A percentile compares a stretch with the other conserved stretches of the same genome.
These are phyloP conservation scores for Corythornis madagascariensis DNA, from an alignment of 2,113 vertebrate genomes.

Conservation along the genomic window DNA sequence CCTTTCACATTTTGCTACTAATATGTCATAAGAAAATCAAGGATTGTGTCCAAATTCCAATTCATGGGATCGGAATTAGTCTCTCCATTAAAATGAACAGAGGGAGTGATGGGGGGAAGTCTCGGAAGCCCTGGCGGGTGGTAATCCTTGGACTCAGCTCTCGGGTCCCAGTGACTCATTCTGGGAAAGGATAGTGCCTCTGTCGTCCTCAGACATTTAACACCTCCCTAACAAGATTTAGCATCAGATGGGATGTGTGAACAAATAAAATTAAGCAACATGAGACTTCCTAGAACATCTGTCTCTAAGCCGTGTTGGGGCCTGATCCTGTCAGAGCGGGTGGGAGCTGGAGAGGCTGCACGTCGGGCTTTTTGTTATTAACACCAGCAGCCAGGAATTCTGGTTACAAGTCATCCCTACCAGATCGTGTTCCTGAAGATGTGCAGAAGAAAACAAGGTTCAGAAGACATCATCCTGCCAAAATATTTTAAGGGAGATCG, in stretches of 20 bases:
- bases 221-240: conserved; percentile 51
- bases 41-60: conserved; percentile 35
- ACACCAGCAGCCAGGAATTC: conserved; percentile 27
- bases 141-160: conserved; percentile 11
- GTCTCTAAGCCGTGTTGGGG: conserved; percentile 9
- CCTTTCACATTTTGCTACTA: conserved; percentile 53
- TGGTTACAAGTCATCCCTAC: background rate
- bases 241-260: conserved; percentile 53
- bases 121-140: conserved; percentile 38
- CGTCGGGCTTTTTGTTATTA: background rate
- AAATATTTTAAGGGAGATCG: conserved; percentile 39
- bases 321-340: conserved; percentile 10
- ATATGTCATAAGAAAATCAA: conserved; percentile 39
- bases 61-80: conserved; percentile 60
- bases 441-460: conserved; percentile 44
- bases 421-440: conserved; percentile 44
- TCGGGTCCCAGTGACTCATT: background rate
- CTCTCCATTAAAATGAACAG: conserved; percentile 45
- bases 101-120: background rate
- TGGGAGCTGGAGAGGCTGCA: background rate
- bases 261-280: conserved; percentile 51
- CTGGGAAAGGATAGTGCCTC: conserved; percentile 38
- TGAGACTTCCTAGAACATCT: conserved; percentile 48
- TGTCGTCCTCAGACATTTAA: conserved; percentile 43
- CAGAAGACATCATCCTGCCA: conserved; percentile 30